A percentile compares a stretch with the other conserved stretches of the same genome.
phyloP scores from a whole-genome alignment of 2,113 vertebrate genomes.

The Istiophorus platypterus region DNA sequence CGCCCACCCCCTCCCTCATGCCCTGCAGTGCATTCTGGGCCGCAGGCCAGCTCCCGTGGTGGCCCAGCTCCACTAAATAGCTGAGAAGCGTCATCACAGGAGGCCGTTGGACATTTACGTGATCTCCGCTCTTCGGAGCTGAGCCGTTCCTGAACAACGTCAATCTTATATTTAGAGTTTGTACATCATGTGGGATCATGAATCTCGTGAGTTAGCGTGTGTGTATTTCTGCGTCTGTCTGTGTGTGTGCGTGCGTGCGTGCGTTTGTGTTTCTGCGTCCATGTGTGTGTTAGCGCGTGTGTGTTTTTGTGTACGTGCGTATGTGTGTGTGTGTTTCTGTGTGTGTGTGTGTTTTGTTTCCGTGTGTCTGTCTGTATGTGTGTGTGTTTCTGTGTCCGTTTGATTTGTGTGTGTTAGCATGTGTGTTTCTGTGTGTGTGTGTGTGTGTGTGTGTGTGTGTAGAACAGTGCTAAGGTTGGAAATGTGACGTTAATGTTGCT shows the following conservation, averaged over 20 bases:
- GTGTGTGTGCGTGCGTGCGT: conserved; percentile 37
- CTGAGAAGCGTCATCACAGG: conserved; percentile 47
- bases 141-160: conserved; percentile 24
- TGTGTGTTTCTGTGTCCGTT: too few relatives aligned
- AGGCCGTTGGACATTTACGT: conserved; percentile 24
- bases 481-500: not conserved
- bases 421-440: conserved; percentile 35
- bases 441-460: conserved; percentile 36
- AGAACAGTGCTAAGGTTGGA: conserved; percentile 25
- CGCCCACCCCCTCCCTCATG: conserved; percentile 58
- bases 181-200: not conserved
- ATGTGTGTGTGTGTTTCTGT: conserved; percentile 39
- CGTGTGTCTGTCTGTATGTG: conserved; percentile 19
- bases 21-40: conserved; percentile 82
- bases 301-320: conserved; percentile 30
- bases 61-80: conserved; percentile 43
- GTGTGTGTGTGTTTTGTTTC: conserved; percentile 41
- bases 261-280: conserved; percentile 16
- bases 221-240: conserved; percentile 23
- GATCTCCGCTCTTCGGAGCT: conserved; percentile 14
- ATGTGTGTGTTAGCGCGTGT: too few relatives aligned
- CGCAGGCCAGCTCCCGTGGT: conserved; percentile 61
- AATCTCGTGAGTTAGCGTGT: conserved; percentile 23
- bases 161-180: too few relatives aligned
- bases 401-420: too few relatives aligned